Percentiles rank a stretch among this genome's conserved stretches.
phyloP scores from a whole-genome alignment of 2,113 vertebrate genomes.

The Myotis davidii region DNA sequence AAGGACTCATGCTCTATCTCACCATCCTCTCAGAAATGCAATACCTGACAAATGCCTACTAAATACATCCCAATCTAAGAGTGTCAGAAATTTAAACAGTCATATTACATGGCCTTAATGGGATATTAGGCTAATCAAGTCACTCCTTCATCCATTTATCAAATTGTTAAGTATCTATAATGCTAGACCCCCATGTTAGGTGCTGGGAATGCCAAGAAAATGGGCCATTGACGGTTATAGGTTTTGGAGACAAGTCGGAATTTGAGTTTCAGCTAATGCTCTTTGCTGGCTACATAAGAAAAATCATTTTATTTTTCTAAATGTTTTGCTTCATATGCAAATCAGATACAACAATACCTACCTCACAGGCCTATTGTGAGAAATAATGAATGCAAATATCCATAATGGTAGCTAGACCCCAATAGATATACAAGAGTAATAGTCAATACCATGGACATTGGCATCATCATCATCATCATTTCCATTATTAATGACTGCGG shows the following conservation, averaged over 20 bases:
- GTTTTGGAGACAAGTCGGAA: background rate
- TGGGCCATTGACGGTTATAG: background rate
- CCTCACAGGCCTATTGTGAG: background rate
- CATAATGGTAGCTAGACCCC: background rate
- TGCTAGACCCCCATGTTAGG: background rate
- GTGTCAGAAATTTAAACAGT: background rate
- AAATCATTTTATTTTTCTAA: slow-evolving; percentile 3
- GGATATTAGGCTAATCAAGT: background rate
- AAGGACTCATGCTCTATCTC: background rate
- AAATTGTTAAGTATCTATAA: background rate
- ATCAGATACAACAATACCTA: background rate
- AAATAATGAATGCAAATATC: background rate
- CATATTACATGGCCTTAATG: background rate
- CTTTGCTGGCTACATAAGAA: background rate
- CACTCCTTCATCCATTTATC: background rate
- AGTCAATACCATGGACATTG: background rate
- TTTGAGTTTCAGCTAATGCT: background rate
- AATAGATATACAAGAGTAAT: background rate
- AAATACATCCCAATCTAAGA: background rate
- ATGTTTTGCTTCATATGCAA: background rate
- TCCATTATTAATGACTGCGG: background rate
- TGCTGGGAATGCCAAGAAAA: background rate
- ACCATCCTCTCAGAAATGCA: background rate
- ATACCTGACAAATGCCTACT: background rate
- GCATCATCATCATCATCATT: background rate